A percentile compares a stretch with the other conserved stretches of the same genome.
Conservation (phyloP, 2,888 invertebrate species). For the Volucella inanis region DNA sequence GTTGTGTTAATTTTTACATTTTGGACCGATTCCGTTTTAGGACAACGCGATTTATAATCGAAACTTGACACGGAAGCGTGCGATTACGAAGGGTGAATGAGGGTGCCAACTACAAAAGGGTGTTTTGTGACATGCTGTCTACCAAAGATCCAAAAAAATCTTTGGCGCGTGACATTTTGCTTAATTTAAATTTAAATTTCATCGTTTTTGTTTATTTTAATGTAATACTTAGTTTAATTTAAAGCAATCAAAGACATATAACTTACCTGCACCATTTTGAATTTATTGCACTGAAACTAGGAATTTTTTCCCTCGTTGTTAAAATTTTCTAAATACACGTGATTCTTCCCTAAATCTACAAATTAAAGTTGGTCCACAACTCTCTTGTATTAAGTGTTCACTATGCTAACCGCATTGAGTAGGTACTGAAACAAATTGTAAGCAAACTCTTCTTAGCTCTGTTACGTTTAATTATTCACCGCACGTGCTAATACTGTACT, state of each 20-base stretch:
- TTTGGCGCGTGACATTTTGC: conserved; percentile 25
- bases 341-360: conserved; percentile 23
- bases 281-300: conserved; percentile 23
- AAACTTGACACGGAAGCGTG: conserved; percentile 41
- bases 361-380: conserved; percentile 22
- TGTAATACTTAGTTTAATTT: background rate
- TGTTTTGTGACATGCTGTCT: conserved; percentile 36
- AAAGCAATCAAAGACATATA: background rate
- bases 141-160: conserved; percentile 18
- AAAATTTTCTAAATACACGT: conserved; percentile 32
- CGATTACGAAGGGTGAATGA: conserved; percentile 52
- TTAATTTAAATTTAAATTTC: background rate
- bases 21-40: conserved; percentile 70
- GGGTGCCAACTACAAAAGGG: conserved; percentile 61
- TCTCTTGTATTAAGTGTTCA: conserved; percentile 7
- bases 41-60: conserved; percentile 68
- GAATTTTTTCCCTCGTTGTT: background rate
- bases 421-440: conserved; percentile 39
- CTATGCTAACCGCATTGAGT: conserved; percentile 13
- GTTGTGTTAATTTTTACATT: conserved; percentile 32
- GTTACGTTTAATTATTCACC: conserved; percentile 52
- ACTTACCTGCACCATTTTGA: conserved; percentile 71
- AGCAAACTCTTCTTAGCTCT: conserved; percentile 55
- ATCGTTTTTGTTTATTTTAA: conserved; percentile 9
- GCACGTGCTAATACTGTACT: conserved; percentile 62